Evolutionary conservation across 2,888 invertebrate genomes (phyloP).

Genomic region (Tigriopus californicus): DNA sequence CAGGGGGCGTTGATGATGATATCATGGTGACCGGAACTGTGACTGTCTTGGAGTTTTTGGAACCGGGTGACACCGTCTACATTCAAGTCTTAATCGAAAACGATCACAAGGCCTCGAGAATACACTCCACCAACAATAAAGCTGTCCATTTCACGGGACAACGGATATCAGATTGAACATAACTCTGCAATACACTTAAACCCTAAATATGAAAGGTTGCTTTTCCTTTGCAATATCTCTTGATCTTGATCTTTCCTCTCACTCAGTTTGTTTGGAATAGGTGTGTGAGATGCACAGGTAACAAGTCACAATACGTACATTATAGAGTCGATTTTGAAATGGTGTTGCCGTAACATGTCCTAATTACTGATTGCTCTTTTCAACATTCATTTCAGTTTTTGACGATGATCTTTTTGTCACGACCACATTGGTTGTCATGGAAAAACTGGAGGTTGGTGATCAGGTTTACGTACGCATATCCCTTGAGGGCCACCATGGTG

Average conservation of each 20-base stretch:
- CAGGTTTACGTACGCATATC: background rate
- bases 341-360: no score
- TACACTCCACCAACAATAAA: slow-evolving; percentile 1
- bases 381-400: background rate
- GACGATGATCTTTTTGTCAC: slow-evolving; percentile 2
- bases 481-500: slow-evolving; percentile 2
- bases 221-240: no score
- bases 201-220: no score
- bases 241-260: no score
- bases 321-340: no score
- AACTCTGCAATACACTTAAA: background rate
- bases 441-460: background rate
- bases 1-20: background rate
- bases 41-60: background rate
- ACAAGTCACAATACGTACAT: no score
- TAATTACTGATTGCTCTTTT: no score
- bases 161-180: background rate
- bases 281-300: no score
- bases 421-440: slow-evolving; percentile 3
- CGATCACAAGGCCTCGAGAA: background rate
- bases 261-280: no score
- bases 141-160: slow-evolving; percentile 1
- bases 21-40: background rate
- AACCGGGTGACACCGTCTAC: background rate
- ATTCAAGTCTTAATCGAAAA: background rate